Conservation (phyloP, 2,797 vertebrate species). For the Prionace glauca region DNA sequence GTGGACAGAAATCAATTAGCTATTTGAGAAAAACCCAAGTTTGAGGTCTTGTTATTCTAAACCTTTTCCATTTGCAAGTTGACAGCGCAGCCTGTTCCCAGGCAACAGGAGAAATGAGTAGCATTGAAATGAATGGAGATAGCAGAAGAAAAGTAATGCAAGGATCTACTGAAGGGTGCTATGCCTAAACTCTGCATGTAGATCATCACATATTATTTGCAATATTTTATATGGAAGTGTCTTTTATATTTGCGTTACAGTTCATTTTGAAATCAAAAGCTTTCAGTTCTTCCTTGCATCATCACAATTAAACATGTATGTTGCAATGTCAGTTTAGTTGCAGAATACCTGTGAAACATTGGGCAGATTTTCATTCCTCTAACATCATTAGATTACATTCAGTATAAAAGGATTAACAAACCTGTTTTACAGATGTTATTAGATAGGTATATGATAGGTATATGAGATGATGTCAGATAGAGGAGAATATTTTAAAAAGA, state of each 20-base stretch:
- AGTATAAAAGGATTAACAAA: background rate
- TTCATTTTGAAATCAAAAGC: slow-evolving; percentile 24
- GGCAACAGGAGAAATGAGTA: background rate
- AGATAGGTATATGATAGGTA: background rate
- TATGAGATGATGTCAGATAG: background rate
- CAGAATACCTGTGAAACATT: background rate
- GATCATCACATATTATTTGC: background rate
- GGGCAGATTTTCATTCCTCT: background rate
- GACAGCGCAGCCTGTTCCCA: slow-evolving; percentile 13
- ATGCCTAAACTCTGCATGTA: background rate
- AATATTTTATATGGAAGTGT: slow-evolving; percentile 12
- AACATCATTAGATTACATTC: background rate
- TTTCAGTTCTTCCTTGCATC: background rate
- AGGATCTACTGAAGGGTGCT: background rate
- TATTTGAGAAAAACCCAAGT: slow-evolving; percentile 21
- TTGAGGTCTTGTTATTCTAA: slow-evolving; percentile 23
- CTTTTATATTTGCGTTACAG: background rate
- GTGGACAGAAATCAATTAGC: slow-evolving; percentile 19
- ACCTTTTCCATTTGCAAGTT: slow-evolving; percentile 23
- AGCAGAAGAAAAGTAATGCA: slow-evolving; percentile 21
- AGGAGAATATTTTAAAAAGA: background rate
- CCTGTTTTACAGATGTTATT: background rate
- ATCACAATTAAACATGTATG: background rate
- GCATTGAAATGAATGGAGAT: slow-evolving; percentile 13
- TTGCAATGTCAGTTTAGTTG: background rate